Evolutionary conservation across 2,888 invertebrate genomes (phyloP), one percentile per base, ranked within the genome.

Genomic region (Amblyjoppa fuscipennis): DNA sequence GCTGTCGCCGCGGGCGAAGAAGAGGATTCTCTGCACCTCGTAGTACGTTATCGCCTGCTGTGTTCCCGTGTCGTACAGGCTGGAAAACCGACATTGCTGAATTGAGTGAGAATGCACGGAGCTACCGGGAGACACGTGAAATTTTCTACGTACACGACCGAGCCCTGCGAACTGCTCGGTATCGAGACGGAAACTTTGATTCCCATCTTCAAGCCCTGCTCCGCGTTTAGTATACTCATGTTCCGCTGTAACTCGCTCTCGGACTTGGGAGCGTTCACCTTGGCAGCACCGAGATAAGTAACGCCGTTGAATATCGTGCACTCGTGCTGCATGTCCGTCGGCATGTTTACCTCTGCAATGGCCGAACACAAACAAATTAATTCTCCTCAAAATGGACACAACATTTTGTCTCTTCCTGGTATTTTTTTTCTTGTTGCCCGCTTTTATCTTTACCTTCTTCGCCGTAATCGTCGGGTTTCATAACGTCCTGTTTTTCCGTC

Each of bases 251-350:
- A 98, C 95, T 99, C 99, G 11, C 95, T 95, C 94, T 99, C 99
- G 28, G 98, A 98, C 94, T 98, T 97, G 0, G 99, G 99, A 13
- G 98, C 98, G 92, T 98, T 97, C 90, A 99, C 98, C 89, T 97
- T 96, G 77, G 98, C 98, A 13, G 98, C 97, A 64, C 99, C 99
- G 89, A 99, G 95, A 95, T 99, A 99, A 84, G 98, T 98, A 64
- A 99, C 98, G 0, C 98, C 98, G 92, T 98, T 97, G 95, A 99
- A 99, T 91, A 98, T 97, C 20, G 98, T 98, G 94, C 98, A 98
- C 88, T 98, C 98, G 94, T 98, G 98, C 94, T 97, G 97, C 88
- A 97, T 96, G 94, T 98, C 97, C 91, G 97, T 97, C 93, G 97
- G 96, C 96, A 94, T 85, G 87, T 91, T 91, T 49, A 91, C 83